Conservation (phyloP, 2,113 vertebrate genomes). For the Gnathonemus longibarbis region DNA sequence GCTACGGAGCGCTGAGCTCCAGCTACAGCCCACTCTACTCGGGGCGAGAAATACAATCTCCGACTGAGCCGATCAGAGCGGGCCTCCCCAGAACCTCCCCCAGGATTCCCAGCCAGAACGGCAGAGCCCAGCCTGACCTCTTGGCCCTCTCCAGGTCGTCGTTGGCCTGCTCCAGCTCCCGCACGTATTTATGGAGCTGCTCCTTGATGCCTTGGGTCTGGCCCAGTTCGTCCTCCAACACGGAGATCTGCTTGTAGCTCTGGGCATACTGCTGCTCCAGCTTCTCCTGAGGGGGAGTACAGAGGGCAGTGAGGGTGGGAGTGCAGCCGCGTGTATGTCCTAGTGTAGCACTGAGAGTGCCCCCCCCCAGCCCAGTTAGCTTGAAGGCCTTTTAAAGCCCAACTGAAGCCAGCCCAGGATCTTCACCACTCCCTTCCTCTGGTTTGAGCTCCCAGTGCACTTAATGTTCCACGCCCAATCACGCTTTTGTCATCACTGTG, state of each 20-base stretch:
- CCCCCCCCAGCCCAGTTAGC: too few relatives aligned
- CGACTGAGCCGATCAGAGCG: neutral
- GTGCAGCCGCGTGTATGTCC: neutral
- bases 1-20: neutral
- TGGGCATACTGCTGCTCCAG: slow-evolving; percentile 91
- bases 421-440: neutral
- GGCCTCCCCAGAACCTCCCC: neutral
- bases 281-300: slow-evolving; percentile 72
- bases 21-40: neutral
- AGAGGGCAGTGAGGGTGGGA: neutral
- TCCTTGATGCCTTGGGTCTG: slow-evolving; percentile 94
- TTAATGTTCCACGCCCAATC: neutral
- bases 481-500: neutral
- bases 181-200: slow-evolving; percentile 92
- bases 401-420: neutral
- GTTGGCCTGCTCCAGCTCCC: slow-evolving; percentile 95
- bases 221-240: slow-evolving; percentile 88
- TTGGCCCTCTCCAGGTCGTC: slow-evolving; percentile 97
- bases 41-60: neutral
- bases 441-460: neutral
- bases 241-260: slow-evolving; percentile 91
- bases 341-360: neutral
- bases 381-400: neutral
- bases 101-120: neutral
- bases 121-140: slow-evolving; percentile 57